A percentile compares a stretch with the other conserved stretches of the same genome.
phyloP scores from a whole-genome alignment of 2,888 invertebrate genomes.

The Thelaira solivaga region DNA sequence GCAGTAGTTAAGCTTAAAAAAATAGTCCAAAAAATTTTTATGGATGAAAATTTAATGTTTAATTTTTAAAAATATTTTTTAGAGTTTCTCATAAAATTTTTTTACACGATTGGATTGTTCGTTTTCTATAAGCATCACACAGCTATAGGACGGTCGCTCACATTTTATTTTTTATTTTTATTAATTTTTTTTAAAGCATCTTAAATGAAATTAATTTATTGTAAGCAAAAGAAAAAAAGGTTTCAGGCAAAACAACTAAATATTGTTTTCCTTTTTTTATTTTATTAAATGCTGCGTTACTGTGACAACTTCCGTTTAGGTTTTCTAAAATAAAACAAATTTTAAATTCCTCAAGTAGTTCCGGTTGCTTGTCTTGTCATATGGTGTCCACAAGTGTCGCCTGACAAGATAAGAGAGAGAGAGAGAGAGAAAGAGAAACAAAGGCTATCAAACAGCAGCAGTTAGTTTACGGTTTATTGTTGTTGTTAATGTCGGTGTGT shows the following conservation, averaged over 20 bases:
- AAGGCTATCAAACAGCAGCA: background rate
- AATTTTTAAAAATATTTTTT: no score
- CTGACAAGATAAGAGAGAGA: background rate
- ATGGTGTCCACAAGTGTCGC: slow-evolving; percentile 50
- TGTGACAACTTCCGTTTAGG: slow-evolving; percentile 52
- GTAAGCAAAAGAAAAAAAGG: background rate
- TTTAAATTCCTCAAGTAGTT: slow-evolving; percentile 52
- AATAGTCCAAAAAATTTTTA: no score
- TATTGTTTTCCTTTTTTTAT: slow-evolving; percentile 37
- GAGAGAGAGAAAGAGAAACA: no score
- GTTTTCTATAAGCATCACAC: no score
- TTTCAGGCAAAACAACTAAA: slow-evolving; percentile 16
- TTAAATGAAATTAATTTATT: no score
- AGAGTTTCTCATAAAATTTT: no score
- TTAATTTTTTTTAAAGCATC: no score
- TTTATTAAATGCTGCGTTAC: slow-evolving; percentile 29
- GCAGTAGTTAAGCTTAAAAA: no score
- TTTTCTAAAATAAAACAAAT: slow-evolving; percentile 37
- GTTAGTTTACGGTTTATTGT: background rate
- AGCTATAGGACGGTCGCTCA: no score
- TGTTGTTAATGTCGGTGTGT: background rate
- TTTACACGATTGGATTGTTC: no score
- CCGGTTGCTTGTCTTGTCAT: slow-evolving; percentile 45
- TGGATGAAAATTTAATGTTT: no score
- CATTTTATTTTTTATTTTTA: no score